These are phyloP conservation scores for Centropristis striata DNA, from an alignment of 2,113 vertebrate species.

Conservation along the genomic window DNA sequence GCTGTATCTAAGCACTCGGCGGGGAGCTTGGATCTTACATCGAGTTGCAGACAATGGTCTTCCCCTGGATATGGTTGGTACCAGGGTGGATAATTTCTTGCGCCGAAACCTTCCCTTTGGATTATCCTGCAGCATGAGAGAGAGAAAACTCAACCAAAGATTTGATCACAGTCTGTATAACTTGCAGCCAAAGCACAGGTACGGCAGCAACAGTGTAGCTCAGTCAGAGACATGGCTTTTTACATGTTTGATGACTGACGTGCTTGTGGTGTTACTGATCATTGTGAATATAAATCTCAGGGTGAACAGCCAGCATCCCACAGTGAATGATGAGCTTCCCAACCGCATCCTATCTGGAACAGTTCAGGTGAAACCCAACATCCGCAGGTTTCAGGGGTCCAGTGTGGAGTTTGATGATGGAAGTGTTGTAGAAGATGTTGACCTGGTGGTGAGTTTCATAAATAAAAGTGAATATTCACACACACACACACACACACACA, in stretches of 20 bases:
- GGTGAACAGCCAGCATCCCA: slow-evolving; percentile 88
- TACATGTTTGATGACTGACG: not conserved
- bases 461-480: too few species aligned
- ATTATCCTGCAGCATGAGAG: not conserved
- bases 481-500: too few species aligned
- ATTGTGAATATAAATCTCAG: slow-evolving; percentile 68
- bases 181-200: slow-evolving; percentile 2
- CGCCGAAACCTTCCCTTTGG: not conserved
- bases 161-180: not conserved
- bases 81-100: not conserved
- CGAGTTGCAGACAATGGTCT: not conserved
- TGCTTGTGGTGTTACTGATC: not conserved
- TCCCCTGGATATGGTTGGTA: not conserved
- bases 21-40: not conserved
- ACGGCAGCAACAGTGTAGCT: not conserved
- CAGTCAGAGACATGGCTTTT: not conserved
- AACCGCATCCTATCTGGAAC: slow-evolving; percentile 92
- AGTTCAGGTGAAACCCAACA: slow-evolving; percentile 88
- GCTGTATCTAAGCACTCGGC: not conserved
- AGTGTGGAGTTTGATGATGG: slow-evolving; percentile 91
- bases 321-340: slow-evolving; percentile 91
- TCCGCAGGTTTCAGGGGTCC: slow-evolving; percentile 88
- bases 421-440: slow-evolving; percentile 86
- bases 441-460: slow-evolving; percentile 82
- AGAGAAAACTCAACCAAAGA: not conserved